Conservation (phyloP, 2,113 vertebrate species). For the Macaca fascicularis region T2T-MFA8v1.1 NC_088377.1:88457001-88457500, state of each 20-base stretch:
- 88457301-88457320: neutral
- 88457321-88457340: neutral
- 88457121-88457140: neutral
- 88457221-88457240: neutral
- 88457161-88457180: accelerated
- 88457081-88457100: neutral
- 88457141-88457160: neutral
- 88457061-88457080: neutral
- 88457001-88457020: neutral
- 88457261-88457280: neutral
- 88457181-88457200: neutral
- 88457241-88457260: neutral
- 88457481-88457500: neutral
- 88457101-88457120: neutral
- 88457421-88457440: neutral
- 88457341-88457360: neutral
- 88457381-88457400: neutral
- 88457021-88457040: neutral
- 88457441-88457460: neutral
- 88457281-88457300: neutral
- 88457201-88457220: neutral
- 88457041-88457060: neutral
- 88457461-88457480: neutral
- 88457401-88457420: neutral
- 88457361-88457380: neutral